Evolutionary conservation across 92 coral and sea anemone species (phyloP).

Genomic region (Siderastrea siderea): DNA sequence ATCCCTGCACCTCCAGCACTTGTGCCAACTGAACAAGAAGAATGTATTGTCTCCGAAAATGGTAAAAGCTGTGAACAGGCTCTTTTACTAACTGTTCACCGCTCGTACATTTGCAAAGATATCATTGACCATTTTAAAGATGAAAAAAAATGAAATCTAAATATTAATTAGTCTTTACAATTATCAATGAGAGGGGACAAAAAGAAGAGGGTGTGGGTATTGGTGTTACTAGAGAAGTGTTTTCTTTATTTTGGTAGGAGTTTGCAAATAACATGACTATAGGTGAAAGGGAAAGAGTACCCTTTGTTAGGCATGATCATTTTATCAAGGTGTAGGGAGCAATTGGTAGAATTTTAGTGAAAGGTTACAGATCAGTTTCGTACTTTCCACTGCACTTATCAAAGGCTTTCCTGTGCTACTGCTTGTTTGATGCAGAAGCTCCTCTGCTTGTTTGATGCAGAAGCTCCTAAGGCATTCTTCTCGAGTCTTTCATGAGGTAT

Average conservation of each 20-base stretch:
- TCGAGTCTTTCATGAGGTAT: constrained; percentile 63
- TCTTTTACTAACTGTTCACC: constrained; percentile 43
- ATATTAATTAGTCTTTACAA: constrained; percentile 20
- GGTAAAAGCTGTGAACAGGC: constrained; percentile 12
- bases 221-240: constrained; percentile 47
- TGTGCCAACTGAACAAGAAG: constrained; percentile 12
- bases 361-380: constrained; percentile 54
- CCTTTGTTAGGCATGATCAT: constrained; percentile 75
- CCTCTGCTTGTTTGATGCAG: constrained; percentile 58
- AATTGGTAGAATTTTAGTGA: constrained; percentile 74
- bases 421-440: constrained; percentile 52
- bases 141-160: constrained; percentile 16
- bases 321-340: constrained; percentile 81
- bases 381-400: constrained; percentile 72
- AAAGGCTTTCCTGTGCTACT: constrained; percentile 68
- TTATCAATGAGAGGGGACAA: constrained; percentile 37
- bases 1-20: not conserved
- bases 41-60: not conserved
- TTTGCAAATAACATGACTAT: constrained; percentile 71
- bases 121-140: constrained; percentile 62
- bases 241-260: constrained; percentile 39
- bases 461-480: constrained; percentile 40
- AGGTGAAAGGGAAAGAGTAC: constrained; percentile 75
- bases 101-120: constrained; percentile 44
- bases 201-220: constrained; percentile 25